Evolutionary conservation across 2,888 invertebrate species (phyloP).

Genomic region (Melanostoma scalare): DNA sequence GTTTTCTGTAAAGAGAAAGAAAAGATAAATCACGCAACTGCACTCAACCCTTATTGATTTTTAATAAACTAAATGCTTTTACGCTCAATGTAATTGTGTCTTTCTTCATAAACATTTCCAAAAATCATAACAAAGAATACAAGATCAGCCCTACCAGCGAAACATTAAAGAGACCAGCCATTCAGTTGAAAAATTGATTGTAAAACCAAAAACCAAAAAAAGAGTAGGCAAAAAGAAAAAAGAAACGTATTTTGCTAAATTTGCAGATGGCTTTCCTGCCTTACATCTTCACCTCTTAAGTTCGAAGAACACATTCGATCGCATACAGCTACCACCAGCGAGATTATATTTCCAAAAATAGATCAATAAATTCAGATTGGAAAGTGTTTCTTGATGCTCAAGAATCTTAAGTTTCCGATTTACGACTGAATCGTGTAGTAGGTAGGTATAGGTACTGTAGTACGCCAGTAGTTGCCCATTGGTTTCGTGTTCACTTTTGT

Average conservation of each 20-base stretch:
- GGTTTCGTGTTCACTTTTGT: conserved; percentile 23
- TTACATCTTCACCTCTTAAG: conserved; percentile 36
- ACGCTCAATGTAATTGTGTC: not conserved
- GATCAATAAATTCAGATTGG: conserved; percentile 54
- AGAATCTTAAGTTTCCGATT: conserved; percentile 68
- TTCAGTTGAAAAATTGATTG: conserved; percentile 42
- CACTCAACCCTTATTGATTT: too few relatives aligned
- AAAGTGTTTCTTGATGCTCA: conserved; percentile 42
- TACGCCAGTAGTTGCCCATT: conserved; percentile 7
- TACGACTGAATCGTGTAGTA: conserved; percentile 45
- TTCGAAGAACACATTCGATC: conserved; percentile 16
- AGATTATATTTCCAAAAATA: conserved; percentile 66
- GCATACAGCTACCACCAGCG: conserved; percentile 24
- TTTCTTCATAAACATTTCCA: conserved; percentile 10
- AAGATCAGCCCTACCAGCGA: conserved; percentile 26
- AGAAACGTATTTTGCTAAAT: conserved; percentile 9
- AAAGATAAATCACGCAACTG: too few relatives aligned
- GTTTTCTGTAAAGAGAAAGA: too few relatives aligned
- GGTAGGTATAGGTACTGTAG: conserved; percentile 15
- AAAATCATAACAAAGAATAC: conserved; percentile 22
- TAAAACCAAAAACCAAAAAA: conserved; percentile 15
- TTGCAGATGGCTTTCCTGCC: conserved; percentile 59
- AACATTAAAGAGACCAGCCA: conserved; percentile 31
- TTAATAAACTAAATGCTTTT: not conserved
- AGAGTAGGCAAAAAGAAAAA: not conserved